Evolutionary conservation across 2,888 invertebrate genomes (phyloP), one percentile per base, ranked within the genome.

Genomic region (Scaptomyza tumidula): DNA sequence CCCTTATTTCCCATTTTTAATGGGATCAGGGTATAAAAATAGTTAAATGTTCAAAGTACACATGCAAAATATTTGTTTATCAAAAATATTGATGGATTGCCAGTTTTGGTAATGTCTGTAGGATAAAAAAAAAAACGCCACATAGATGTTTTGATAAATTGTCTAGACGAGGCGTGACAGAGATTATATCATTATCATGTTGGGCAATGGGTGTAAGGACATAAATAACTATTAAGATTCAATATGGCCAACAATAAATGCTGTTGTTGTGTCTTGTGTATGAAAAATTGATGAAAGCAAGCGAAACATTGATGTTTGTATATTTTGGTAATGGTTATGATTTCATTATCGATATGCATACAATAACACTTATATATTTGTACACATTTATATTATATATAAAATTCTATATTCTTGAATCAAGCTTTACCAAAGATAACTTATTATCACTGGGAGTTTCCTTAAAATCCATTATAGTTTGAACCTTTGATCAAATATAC

Each of bases 381-480:
- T 53, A 53, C 54, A 70, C 39, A 57, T 62, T 49, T 44, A 53
- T 64, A 63, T 46, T 43, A 53, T 65, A 64, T 14, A n/a, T 14
- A 39, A 39, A 45, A 57, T 46, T 62, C 52, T 60, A 56, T 64
- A 69, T 65, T 86, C 73, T 71, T 52, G 73, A 63, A 75, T 55
- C 71, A 63, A 76, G 88, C 93, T 94, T 95, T 95, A 97, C 97
- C 97, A 97, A 95, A 94, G 97, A 97, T 93, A 96, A 95, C 93
- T 96, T 96, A 94, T 97, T 97, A 95, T 97, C 97, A 93, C 96
- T 95, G 93, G 95, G 95, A 94, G 94, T 94, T 94, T 96, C 96
- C 95, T 95, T 96, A 95, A 95, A 96, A 94, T 96, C 97, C 95
- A 96, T 96, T 95, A 96, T 95, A 94, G 95, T 94, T 94, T 96